A percentile compares a stretch with the other conserved stretches of the same genome.
Evolutionary conservation across 2,888 invertebrate genomes (phyloP).

Genomic region (Luperina nickerlii): DNA sequence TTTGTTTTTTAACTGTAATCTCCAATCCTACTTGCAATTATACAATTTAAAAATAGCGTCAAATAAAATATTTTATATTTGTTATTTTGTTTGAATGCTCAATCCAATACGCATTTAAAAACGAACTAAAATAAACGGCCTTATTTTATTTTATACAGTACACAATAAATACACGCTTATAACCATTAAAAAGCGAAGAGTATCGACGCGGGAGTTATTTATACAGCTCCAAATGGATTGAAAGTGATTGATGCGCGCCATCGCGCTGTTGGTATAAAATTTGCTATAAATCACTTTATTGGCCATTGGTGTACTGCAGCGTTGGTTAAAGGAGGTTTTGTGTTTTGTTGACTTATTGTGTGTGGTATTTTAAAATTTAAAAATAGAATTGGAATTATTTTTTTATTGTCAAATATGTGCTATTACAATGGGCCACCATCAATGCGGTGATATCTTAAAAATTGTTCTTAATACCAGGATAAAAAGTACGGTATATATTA

Average conservation of each 20-base stretch:
- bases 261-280: slow-evolving; percentile 55
- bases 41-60: not conserved
- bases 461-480: not conserved
- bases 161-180: slow-evolving; percentile 60
- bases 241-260: slow-evolving; percentile 70
- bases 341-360: slow-evolving; percentile 15
- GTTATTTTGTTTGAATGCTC: not conserved
- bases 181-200: slow-evolving; percentile 66
- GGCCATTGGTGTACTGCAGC: slow-evolving; percentile 38
- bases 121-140: slow-evolving; percentile 18
- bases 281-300: slow-evolving; percentile 64
- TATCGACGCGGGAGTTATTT: slow-evolving; percentile 68
- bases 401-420: no score
- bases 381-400: not conserved
- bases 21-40: no score
- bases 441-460: not conserved
- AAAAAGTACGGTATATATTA: not conserved
- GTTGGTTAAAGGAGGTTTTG: slow-evolving; percentile 31
- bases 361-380: not conserved
- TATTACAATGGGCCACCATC: not conserved
- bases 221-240: slow-evolving; percentile 72
- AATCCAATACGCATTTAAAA: not conserved
- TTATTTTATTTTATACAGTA: slow-evolving; percentile 36
- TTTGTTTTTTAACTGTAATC: not conserved
- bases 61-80: not conserved